Base-by-base conservation (phyloP, 1,140 invertebrate species). In the Hetaerina americana region DNA sequence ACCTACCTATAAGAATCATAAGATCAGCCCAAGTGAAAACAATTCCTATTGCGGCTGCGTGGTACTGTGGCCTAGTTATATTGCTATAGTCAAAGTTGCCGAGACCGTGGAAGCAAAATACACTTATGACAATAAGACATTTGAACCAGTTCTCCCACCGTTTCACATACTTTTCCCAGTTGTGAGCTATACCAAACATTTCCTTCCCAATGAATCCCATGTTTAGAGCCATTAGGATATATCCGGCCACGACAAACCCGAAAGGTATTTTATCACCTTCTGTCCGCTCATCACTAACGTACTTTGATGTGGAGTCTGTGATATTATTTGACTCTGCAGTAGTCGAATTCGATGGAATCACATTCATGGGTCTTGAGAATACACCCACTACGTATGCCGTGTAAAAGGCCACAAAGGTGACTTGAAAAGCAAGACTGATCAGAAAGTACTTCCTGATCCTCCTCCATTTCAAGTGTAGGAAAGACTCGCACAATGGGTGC, bases 121-220 rank as follows among this genome's bases (percentile, higher is more conserved):
- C 83, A 75, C 85, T 82, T 25, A 88, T 78, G 25, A 93, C 89
- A 29, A 93, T 90, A 8, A 88, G 81, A 85, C 90, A 89, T 77
- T 93, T 91, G 25, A 93, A 82, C 86, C 89, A 92, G 80, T 94
- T 94, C 78, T 94, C 92, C 89, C 90, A 92, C 72, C 90, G 86
- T 74, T 85, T 86, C 12, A 90, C 84, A 75, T 94, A 94, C 5
- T 81, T 83, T n/a, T 81, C 84, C 74, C 89, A 84, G 72, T 86
- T 86, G 71, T 92, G 88, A 2, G 85, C 82, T 74, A 90, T 81
- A 77, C 90, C 87, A 77, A 93, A 93, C 12, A 91, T 76, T 80
- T 94, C 91, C 77, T 92, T 92, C 0, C 25, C 26, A 79, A 75
- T 25, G 15, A 75, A 49, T n/a, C 70, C 15, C 66, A 71, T 22